These are phyloP conservation scores for Caenorhabditis inopinata DNA, from an alignment of 1,140 invertebrate genomes.

Conservation along the genomic window DNA sequence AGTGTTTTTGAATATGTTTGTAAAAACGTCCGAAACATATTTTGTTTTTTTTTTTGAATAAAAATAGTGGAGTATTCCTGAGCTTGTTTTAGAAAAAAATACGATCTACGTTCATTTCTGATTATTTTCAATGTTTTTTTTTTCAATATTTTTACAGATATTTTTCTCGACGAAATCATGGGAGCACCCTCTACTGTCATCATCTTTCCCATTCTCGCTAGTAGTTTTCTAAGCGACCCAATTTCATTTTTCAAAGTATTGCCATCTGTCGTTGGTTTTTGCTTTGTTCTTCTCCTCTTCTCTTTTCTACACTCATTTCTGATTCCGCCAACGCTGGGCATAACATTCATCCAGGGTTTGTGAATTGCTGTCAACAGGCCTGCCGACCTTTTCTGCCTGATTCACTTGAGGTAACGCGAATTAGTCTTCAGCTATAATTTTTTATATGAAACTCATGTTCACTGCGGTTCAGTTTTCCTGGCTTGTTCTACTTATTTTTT, in stretches of 20 bases:
- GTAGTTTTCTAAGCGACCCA: slow-evolving; percentile 17
- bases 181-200: not conserved
- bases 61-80: too few relatives aligned
- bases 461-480: not conserved
- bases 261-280: slow-evolving; percentile 6
- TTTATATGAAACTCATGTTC: too few relatives aligned
- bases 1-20: too few relatives aligned
- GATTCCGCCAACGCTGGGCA: not conserved
- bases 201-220: not conserved
- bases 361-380: slow-evolving; percentile 5
- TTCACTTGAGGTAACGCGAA: too few relatives aligned
- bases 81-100: too few relatives aligned
- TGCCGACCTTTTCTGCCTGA: not conserved
- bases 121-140: not conserved
- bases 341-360: not conserved
- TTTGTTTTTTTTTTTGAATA: too few relatives aligned
- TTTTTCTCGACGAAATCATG: not conserved
- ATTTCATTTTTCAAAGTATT: slow-evolving; percentile 1
- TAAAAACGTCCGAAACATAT: too few relatives aligned
- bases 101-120: too few relatives aligned
- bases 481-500: not conserved
- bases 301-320: not conserved
- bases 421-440: not conserved
- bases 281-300: not conserved
- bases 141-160: not conserved